Evolutionary conservation across 2,888 invertebrate species (phyloP).

Genomic region (Melikaiella ostensackeni): DNA sequence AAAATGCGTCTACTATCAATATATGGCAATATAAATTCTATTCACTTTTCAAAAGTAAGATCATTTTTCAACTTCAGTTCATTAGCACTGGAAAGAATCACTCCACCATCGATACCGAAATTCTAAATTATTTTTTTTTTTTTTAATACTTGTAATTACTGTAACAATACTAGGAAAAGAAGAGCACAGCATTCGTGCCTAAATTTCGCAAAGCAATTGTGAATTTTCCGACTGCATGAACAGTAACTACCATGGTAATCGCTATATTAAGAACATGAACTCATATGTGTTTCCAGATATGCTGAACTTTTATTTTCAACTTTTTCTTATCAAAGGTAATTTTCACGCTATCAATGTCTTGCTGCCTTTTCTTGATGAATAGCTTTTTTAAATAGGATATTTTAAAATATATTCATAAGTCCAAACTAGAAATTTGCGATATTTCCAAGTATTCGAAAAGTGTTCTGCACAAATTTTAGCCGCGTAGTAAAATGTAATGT

Average conservation of each 20-base stretch:
- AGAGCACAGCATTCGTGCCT: conserved; percentile 42
- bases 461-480: too few species aligned
- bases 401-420: background rate
- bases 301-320: background rate
- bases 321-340: conserved; percentile 20
- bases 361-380: background rate
- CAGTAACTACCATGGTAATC: conserved; percentile 49
- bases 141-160: background rate
- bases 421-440: background rate
- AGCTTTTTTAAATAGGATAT: background rate
- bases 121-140: too few species aligned
- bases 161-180: background rate
- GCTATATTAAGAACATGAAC: conserved; percentile 63
- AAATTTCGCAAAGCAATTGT: conserved; percentile 48
- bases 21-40: background rate
- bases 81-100: background rate
- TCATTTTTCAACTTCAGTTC: conserved; percentile 8
- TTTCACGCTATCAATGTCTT: background rate
- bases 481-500: background rate
- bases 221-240: conserved; percentile 41
- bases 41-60: background rate
- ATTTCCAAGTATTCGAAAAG: background rate
- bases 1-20: too few species aligned
- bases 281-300: conserved; percentile 53
- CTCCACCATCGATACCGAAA: background rate